Conservation (phyloP, 1,140 invertebrate genomes). For the Camponotus pennsylvanicus region DNA sequence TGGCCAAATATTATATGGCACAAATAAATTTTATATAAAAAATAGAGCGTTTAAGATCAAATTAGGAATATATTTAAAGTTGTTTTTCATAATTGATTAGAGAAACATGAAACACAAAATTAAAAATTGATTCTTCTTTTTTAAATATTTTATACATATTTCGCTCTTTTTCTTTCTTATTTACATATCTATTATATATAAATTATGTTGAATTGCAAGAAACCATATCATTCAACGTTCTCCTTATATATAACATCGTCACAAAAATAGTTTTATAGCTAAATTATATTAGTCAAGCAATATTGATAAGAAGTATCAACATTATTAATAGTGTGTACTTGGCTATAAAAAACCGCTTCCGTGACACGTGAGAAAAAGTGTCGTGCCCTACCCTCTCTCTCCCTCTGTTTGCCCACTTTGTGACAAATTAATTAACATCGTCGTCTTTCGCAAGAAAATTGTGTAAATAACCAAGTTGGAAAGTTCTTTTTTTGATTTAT, state of each 20-base stretch:
- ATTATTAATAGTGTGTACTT: constrained; percentile 46
- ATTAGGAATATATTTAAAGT: neutral
- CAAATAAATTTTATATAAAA: constrained; percentile 6
- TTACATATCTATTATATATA: neutral
- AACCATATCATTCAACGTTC: too few species aligned
- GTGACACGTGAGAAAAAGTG: neutral
- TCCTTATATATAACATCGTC: neutral
- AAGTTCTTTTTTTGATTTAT: constrained; percentile 16
- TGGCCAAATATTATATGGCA: neutral
- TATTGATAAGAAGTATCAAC: constrained; percentile 36
- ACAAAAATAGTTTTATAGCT: constrained; percentile 32
- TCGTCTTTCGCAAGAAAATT: neutral
- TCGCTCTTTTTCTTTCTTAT: neutral
- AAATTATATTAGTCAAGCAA: neutral
- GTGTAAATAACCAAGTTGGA: neutral
- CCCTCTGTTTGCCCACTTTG: neutral
- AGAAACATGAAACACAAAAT: neutral
- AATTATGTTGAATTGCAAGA: neutral
- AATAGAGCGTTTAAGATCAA: neutral
- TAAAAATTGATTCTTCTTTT: neutral
- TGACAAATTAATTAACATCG: neutral
- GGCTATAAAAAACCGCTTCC: neutral
- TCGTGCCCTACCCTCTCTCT: neutral
- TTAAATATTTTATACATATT: neutral
- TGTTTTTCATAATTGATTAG: neutral